Conservation (phyloP, 2,113 vertebrate species). For the Cacatua alba region DNA sequence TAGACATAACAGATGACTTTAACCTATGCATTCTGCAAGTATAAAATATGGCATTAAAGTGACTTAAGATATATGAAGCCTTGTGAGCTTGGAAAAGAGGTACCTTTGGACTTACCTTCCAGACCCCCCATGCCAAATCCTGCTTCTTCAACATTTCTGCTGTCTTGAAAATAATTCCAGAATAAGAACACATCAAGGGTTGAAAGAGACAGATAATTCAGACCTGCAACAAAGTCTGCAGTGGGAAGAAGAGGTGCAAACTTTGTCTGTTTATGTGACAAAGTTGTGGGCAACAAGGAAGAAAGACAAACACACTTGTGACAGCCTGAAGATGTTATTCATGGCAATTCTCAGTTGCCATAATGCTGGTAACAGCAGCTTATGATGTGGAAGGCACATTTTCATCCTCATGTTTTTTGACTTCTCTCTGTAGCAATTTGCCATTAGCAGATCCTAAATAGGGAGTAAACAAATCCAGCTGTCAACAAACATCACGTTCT, state of each 20-base stretch:
- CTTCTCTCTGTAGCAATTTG: not conserved
- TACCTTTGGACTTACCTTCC: not conserved
- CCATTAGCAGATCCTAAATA: not conserved
- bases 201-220: not conserved
- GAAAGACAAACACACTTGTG: not conserved
- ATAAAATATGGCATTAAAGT: not conserved
- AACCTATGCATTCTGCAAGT: not conserved
- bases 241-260: not conserved
- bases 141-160: not conserved
- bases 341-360: rapidly evolving
- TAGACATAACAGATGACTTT: not conserved
- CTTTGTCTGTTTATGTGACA: not conserved
- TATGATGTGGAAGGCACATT: not conserved
- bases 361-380: not conserved
- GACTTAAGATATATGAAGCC: not conserved
- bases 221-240: not conserved
- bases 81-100: not conserved
- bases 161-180: not conserved
- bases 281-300: not conserved
- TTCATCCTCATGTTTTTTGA: not conserved
- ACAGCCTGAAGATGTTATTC: not conserved
- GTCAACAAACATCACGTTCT: not conserved
- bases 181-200: not conserved
- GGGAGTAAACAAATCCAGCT: not conserved
- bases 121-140: not conserved